These are phyloP conservation scores for Oreonectes daqikongensis DNA, from an alignment of 2,797 vertebrate species.

Conservation along the genomic window DNA sequence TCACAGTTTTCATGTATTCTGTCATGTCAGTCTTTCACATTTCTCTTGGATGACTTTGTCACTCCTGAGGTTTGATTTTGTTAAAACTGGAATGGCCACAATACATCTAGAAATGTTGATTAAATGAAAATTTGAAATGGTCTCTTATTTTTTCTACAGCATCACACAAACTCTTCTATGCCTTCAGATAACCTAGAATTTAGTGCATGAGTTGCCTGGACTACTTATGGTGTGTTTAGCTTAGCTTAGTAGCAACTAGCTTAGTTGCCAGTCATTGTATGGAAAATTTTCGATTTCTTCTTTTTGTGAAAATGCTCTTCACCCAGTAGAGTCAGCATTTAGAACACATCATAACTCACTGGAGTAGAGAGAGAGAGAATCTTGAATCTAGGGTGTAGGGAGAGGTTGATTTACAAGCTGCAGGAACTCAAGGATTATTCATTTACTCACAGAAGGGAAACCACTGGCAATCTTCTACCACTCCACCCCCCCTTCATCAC, in stretches of 20 bases:
- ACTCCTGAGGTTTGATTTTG: too few species aligned
- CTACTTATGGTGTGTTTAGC: background rate
- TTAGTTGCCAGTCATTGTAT: background rate
- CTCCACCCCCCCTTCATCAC: constrained; percentile 21
- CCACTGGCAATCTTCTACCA: constrained; percentile 26
- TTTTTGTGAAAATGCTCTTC: constrained; percentile 32
- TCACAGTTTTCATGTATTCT: too few species aligned
- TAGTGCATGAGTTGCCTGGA: background rate
- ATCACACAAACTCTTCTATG: background rate
- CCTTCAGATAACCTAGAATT: background rate
- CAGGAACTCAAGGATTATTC: constrained; percentile 30
- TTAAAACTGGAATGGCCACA: too few species aligned
- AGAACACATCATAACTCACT: constrained; percentile 18
- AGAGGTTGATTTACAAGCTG: constrained; percentile 23
- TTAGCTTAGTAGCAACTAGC: background rate
- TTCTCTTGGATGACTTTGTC: too few species aligned
- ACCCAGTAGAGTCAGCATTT: constrained; percentile 36
- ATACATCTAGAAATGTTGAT: too few species aligned
- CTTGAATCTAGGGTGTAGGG: background rate
- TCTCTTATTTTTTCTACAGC: too few species aligned
- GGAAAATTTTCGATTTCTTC: constrained; percentile 13
- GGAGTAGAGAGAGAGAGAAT: background rate
- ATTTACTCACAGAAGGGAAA: constrained; percentile 32
- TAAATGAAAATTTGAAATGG: too few species aligned
- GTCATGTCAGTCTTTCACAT: too few species aligned